Percentiles rank a stretch among this genome's conserved stretches.
phyloP scores from a whole-genome alignment of 2,797 vertebrate species.

The Dermochelys coriacea region DNA sequence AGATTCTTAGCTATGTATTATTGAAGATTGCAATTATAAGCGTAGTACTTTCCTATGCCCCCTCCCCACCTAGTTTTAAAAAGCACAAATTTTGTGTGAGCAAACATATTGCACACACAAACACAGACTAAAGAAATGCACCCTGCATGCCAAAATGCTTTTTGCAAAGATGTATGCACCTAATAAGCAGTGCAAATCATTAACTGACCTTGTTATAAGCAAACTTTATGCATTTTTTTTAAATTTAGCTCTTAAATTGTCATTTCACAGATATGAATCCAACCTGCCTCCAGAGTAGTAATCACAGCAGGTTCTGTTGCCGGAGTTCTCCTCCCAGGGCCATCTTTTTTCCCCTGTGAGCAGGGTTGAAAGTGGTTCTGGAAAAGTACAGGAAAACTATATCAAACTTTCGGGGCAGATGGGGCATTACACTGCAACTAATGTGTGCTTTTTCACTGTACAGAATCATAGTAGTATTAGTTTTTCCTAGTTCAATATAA shows the following conservation, averaged over 20 bases:
- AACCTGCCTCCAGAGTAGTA: accelerated
- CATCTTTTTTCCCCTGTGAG: background rate
- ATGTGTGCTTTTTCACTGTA: background rate
- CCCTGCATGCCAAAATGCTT: background rate
- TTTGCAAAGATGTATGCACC: background rate
- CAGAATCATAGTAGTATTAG: background rate
- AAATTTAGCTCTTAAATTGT: background rate
- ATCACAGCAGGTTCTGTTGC: background rate
- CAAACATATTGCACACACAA: background rate
- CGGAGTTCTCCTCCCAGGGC: background rate
- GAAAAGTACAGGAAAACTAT: background rate
- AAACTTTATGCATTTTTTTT: background rate
- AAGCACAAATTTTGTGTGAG: background rate
- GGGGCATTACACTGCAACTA: accelerated
- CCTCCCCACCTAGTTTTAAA: background rate
- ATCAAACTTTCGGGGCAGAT: background rate
- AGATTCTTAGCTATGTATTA: background rate
- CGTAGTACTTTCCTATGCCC: accelerated
- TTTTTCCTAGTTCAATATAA: background rate
- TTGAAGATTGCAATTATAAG: background rate
- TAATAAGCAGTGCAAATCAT: background rate
- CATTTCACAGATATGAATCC: background rate
- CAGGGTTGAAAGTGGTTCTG: background rate
- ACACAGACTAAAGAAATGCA: background rate
- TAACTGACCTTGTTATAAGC: background rate